These are phyloP conservation scores for Drosophila equinoxialis DNA, from an alignment of 1,140 invertebrate genomes.

Conservation along the genomic window DNA sequence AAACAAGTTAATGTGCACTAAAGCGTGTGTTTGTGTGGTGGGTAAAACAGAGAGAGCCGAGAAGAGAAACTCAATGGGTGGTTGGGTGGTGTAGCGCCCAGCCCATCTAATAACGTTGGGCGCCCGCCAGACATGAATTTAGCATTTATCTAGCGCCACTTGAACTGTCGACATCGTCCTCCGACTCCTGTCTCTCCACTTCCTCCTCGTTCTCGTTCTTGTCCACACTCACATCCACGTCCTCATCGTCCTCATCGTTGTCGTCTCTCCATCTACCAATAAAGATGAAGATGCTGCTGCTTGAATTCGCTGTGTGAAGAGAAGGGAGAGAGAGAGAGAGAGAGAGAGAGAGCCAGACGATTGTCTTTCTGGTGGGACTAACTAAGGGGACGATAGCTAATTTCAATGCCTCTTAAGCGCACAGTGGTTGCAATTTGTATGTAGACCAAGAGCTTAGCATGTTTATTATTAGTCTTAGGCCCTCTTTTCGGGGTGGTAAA, in stretches of 20 bases:
- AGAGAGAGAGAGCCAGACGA: background rate
- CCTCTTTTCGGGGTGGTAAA: background rate
- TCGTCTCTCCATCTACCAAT: slow-evolving; percentile 40
- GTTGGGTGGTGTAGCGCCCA: slow-evolving; percentile 36
- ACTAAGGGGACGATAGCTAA: slow-evolving; percentile 48
- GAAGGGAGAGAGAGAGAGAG: background rate
- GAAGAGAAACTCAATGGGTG: background rate
- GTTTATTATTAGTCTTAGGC: slow-evolving; percentile 5
- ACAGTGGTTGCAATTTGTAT: slow-evolving; percentile 53
- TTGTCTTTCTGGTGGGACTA: slow-evolving; percentile 3
- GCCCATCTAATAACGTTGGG: slow-evolving; percentile 69
- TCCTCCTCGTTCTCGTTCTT: background rate
- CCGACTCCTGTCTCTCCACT: slow-evolving; percentile 22
- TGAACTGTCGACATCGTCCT: slow-evolving; percentile 47
- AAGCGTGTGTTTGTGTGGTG: slow-evolving; percentile 63
- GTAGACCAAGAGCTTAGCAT: slow-evolving; percentile 5
- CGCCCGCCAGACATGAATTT: slow-evolving; percentile 77
- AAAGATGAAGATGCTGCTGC: slow-evolving; percentile 45
- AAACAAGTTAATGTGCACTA: slow-evolving; percentile 80
- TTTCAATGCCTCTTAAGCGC: slow-evolving; percentile 75
- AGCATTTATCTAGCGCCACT: slow-evolving; percentile 80
- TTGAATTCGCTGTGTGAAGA: background rate
- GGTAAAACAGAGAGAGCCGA: background rate
- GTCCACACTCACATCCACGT: background rate
- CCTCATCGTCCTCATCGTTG: background rate